Conservation (phyloP, 2,113 vertebrate genomes). For the Antennarius striatus region DNA sequence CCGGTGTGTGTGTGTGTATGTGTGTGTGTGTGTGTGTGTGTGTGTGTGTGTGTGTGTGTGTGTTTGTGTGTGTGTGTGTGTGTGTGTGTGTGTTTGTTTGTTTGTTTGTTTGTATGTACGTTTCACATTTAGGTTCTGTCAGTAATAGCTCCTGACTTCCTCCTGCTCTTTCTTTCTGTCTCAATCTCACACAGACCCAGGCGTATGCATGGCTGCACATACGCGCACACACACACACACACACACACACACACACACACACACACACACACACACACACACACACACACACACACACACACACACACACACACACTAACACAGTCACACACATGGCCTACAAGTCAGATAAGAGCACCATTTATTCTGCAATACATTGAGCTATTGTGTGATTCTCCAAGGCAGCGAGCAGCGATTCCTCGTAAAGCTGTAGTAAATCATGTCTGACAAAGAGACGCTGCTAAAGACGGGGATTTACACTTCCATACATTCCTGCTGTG, state of each 20-base stretch:
- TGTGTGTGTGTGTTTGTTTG: neutral
- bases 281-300: conserved; percentile 33
- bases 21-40: conserved; percentile 4
- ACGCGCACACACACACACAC: conserved; percentile 36
- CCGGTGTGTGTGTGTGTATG: conserved; percentile 28
- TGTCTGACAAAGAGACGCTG: conserved; percentile 63
- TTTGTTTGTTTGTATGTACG: conserved; percentile 15
- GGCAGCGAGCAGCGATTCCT: conserved; percentile 62
- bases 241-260: conserved; percentile 46
- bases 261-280: conserved; percentile 24
- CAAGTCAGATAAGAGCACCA: conserved; percentile 67
- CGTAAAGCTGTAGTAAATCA: conserved; percentile 72
- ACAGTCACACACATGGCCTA: conserved; percentile 40
- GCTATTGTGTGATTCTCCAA: conserved; percentile 70
- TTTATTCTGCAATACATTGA: conserved; percentile 74
- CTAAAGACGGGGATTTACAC: conserved; percentile 64
- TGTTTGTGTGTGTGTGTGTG: conserved; percentile 28
- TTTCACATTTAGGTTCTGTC: conserved; percentile 70
- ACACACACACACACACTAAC: conserved; percentile 25
- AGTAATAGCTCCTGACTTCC: conserved; percentile 75
- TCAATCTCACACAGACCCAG: conserved; percentile 67
- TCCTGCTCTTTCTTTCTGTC: conserved; percentile 56
- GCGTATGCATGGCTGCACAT: conserved; percentile 46
- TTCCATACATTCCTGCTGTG: conserved; percentile 54
- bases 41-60: neutral